Percentiles rank a stretch among this genome's conserved stretches.
These are phyloP conservation scores for Hiodon tergisus DNA, from an alignment of 2,113 vertebrate species.

Conservation along the genomic window DNA sequence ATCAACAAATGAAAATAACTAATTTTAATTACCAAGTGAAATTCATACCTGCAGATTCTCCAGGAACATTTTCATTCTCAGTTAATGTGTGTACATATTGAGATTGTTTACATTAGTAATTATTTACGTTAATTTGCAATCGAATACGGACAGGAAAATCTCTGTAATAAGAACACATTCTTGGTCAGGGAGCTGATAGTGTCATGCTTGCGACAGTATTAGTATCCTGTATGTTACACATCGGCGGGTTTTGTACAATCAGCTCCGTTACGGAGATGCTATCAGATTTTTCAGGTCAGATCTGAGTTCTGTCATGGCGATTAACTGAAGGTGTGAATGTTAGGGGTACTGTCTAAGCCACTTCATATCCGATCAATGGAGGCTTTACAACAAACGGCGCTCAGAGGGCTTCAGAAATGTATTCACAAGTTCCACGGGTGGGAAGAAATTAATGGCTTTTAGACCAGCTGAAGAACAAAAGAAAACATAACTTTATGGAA, in stretches of 20 bases:
- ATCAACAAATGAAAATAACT: too few species aligned
- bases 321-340: conserved; percentile 66
- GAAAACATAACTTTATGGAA: neutral
- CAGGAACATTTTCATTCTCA: too few species aligned
- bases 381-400: conserved; percentile 9
- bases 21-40: too few species aligned
- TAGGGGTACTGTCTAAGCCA: conserved; percentile 53
- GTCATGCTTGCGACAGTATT: neutral
- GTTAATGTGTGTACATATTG: too few species aligned
- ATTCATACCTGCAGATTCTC: too few species aligned
- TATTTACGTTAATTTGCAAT: too few species aligned
- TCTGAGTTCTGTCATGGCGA: conserved; percentile 65
- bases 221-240: neutral
- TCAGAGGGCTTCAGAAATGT: conserved; percentile 9
- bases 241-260: conserved; percentile 26
- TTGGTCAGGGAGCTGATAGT: neutral
- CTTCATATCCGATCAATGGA: conserved; percentile 60
- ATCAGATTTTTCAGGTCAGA: conserved; percentile 55
- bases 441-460: too few species aligned
- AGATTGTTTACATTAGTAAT: too few species aligned
- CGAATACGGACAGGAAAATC: too few species aligned
- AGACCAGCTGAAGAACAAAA: conserved; percentile 3
- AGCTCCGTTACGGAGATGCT: conserved; percentile 3
- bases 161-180: too few species aligned
- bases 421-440: conserved; percentile 1